These are phyloP conservation scores for Apantesis nais DNA, from an alignment of 2,888 invertebrate genomes.

Conservation along the genomic window DNA sequence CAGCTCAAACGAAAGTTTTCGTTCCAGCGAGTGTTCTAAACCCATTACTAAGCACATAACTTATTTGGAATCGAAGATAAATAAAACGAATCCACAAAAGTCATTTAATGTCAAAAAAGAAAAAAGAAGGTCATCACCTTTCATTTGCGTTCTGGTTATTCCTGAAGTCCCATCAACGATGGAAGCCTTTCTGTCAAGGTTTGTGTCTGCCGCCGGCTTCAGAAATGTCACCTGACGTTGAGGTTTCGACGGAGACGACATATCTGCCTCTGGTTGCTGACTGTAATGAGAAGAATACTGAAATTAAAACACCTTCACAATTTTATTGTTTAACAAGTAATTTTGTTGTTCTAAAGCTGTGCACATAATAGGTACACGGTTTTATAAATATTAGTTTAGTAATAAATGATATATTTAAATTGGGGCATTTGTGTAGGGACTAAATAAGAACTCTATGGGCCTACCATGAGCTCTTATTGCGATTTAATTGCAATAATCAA, in stretches of 20 bases:
- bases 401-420: no score
- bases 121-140: constrained; percentile 80
- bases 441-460: no score
- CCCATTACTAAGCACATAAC: neutral
- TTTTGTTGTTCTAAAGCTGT: no score
- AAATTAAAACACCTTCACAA: neutral
- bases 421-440: no score
- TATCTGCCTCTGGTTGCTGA: constrained; percentile 62
- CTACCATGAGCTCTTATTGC: no score
- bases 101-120: neutral
- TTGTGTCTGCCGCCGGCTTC: constrained; percentile 78
- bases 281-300: constrained; percentile 45
- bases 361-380: no score
- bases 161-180: constrained; percentile 80
- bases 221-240: constrained; percentile 77
- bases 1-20: no score
- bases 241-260: constrained; percentile 57
- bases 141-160: constrained; percentile 91
- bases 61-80: neutral
- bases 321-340: no score
- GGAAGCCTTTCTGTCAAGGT: constrained; percentile 78
- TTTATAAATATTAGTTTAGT: no score
- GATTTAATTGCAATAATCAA: no score
- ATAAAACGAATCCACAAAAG: no score
- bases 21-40: neutral